Base-by-base conservation (phyloP, 1,140 invertebrate species). In the Vollenhovia emeryi region DNA sequence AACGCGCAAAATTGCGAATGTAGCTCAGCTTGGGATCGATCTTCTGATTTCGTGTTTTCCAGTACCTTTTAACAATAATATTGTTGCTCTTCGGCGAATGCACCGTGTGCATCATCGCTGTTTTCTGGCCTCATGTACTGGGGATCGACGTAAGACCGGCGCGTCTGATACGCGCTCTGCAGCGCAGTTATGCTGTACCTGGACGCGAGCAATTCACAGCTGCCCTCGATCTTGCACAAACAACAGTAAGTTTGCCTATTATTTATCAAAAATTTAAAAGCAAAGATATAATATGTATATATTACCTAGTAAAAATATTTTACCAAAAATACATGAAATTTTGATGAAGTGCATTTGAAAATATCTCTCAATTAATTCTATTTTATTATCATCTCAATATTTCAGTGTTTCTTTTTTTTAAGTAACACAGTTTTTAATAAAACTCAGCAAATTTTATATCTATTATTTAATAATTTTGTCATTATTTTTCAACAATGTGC, bases 111-210 rank as follows among this genome's bases (percentile, higher is more conserved):
- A 95, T 97, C 40, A 92, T 97, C 30, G 96, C 97, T 1, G 96
- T 97, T n/a, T 95, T 97, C 27, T 98, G 97, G 96, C 97, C 97
- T 9, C 96, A 98, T 84, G 96, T 97, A 91, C 91, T 98, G 57
- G 97, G 97, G 36, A 96, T 97, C 62, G 96, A 96, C 82, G 94
- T 97, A 50, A 96, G 97, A 52, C 95, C 96, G 24, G 95, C 96
- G 0, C 96, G 96, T 78, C 95, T 98, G 76, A 96, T 97, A 9
- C 96, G 97, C 75, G 96, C 96, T 1, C 93, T 98, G 68, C 97
- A 98, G 91, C 95, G 96, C 1, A 97, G 96, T 91, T 98, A 98
- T 92, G 97, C 97, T 2, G 94, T 97, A 18, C 97, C 97, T 30
- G 97, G 96, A 1, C 94, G 95, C 66, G 96, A 96, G 86, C 96